Evolutionary conservation across 2,888 invertebrate species (phyloP), one percentile per base, ranked within the genome.

Genomic region (Temnothorax unifasciatus): DNA sequence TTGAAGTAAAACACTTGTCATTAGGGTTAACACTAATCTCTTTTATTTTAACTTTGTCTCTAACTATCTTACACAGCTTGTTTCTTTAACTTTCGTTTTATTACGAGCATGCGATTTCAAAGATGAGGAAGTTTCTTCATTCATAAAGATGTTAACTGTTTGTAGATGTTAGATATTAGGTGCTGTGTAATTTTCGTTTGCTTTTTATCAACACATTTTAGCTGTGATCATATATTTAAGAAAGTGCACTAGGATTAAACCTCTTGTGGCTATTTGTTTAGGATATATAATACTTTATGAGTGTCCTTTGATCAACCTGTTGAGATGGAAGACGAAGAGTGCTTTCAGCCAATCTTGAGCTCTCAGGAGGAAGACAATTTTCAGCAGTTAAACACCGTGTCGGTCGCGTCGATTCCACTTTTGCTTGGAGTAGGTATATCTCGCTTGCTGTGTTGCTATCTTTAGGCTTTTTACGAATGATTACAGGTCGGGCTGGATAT

Each of bases 321-420:
- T 50, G 94, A 94, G 84, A 94, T 94, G 94, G 94, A 94, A 3
- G 94, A 94, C 52, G 94, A 94, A 61, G 94, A 95, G 66, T 92
- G 87, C 86, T 88, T 94, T 50, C 93, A 94, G 73, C 94, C 94
- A 9, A 92, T 94, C 25, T 85, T 94, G 44, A 89, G 92, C 2
- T 92, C 93, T 0, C 91, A 92, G 38, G 94, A 94, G 13, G 92
- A 92, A 47, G 91, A 92, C 2, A 84, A 88, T 83, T 94, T 95
- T 85, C 91, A 92, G 81, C 92, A 91, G 66, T 81, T 95, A 13
- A 91, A 94, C 59, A 95, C 95, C 2, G 83, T 92, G 15, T 91
- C 93, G 38, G 87, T 93, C 25, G 93, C 92, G 44, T 86, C 91
- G 1, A 57, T 93, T 38, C 91, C 94, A 54, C 91, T 95, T 50